Evolutionary conservation across 2,797 vertebrate genomes (phyloP), one percentile per base, ranked within the genome.

Genomic region (Ciconia nigra): DNA sequence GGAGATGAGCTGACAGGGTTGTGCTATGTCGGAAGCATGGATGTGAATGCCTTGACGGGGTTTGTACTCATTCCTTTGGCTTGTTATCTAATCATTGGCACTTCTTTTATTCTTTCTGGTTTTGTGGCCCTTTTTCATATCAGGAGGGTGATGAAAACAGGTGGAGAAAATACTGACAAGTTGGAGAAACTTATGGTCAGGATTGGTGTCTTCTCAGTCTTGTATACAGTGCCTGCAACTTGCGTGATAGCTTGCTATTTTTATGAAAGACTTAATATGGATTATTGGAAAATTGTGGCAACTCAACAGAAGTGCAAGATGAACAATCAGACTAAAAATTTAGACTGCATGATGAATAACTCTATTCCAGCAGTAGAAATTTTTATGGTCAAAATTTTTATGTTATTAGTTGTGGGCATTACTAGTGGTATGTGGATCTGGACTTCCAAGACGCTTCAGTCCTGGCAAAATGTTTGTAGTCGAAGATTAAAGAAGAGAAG

Each of bases 391-490:
- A 99, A 99, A 98, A 98, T 99, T 76, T 99, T 99, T 97, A 99
- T 99, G 99, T 97, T 99, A 57, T 90, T 99, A 96, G 99, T 99
- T 80, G 99, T 99, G 97, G 99, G 99, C 86, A 99, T 99, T 97
- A 99, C 99, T 28, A 99, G 99, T 18, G 99, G 99, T 58, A 99
- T 99, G 98, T 99, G 99, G 99, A 99, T 99, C 97, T 99, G 99
- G 99, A 99, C 99, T 44, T 99, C 99, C 85, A 99, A 99, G 98
- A 99, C 99, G 1, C 98, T 99, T 90, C 99, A 99, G 88, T 99
- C 99, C 16, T 99, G 99, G 99, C 99, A 99, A 97, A 98, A 98
- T 1, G 98, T 99, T 70, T 99, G 99, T 92, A 99, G 99, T 97
- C 98, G 98, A 87, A 98, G 99, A 94, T 93, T 99, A 54, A 99